Base-by-base conservation (phyloP, 2,113 vertebrate species). In the Piaya cayana region DNA sequence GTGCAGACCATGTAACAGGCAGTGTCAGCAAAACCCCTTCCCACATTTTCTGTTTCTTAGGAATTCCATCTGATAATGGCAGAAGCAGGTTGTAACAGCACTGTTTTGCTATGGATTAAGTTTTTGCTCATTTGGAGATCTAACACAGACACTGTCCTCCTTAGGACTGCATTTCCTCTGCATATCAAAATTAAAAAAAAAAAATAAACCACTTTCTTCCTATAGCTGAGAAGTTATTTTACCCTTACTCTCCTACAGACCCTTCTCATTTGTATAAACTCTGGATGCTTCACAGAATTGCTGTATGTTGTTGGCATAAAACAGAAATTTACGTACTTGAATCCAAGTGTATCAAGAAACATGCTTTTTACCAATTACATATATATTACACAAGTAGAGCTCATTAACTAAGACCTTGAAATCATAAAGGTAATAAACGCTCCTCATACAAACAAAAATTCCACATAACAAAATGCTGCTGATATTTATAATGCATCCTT, bases 51-150 rank as follows among this genome's bases (percentile, higher is more conserved):
- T 86, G 55, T 32, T 63, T 70, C 83, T 94, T 74, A 52, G 63
- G 82, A 94, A 94, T 96, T 85, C 59, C 43, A 72, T 71, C 67
- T 71, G 72, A 82, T 81, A 82, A 82, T 43, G 59, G 69, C 64
- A 94, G 63, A 63, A 78, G 30, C 94, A 95, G 65, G 78, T 83
- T 91, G 47, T 55, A 93, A 96, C 86, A 86, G 72, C 94, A 91
- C 11, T 39, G 87, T 88, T 91, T 56, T 74, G 55, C 30, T 49
- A 80, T 5, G 52, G 74, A 94, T 85, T 80, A 86, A 64, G 71
- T 5, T n/a, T 32, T 13, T 83, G 36, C n/a, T 91, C 53, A 69
- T 60, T 56, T 83, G 71, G 64, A 92, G 64, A 75, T 22, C 11
- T 12, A 70, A 83, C 52, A 77, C 5, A 80, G 26, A 52, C 15